Evolutionary conservation across 2,888 invertebrate genomes (phyloP), one percentile per base, ranked within the genome.

Genomic region (Entomobrya proxima): DNA sequence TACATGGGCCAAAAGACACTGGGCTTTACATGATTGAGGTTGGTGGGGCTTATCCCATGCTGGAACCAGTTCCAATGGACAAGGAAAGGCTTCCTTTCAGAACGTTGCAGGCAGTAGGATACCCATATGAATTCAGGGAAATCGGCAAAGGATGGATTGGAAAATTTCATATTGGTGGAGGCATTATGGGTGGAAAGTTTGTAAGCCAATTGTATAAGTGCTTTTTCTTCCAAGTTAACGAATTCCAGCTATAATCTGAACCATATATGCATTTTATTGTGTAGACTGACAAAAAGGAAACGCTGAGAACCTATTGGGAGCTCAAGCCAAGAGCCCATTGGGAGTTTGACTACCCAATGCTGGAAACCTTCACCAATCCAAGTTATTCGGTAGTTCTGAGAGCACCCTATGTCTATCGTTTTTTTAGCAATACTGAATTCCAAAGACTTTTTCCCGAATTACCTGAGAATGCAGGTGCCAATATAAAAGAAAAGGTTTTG

Each of bases 331-430:
- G 81, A 55, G 69, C 37, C 15, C 77, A 81, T 7, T 86, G 81
- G 64, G 86, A 86, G 21, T 86, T 81, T 58, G 86, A 86, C 37
- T 80, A 81, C 30, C 55, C 76, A 15, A 86, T 86, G 86, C 44
- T 75, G 30, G 81, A 76, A 69, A 77, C 72, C 3, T 86, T 86
- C 47, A 81, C 81, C 11, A 83, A 86, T 13, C 86, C 82, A n/a
- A 6, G 30, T 5, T 58, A 40, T 21, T 86, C 86, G 0, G 18
- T 61, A 6, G 74, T 86, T 13, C 37, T 86, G 7, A 50, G 67
- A 18, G 55, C 32, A 50, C 82, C 82, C 1, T 40, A 82, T 50
- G 74, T 86, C 82, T 78, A 47, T 35, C 67, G 86, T 24, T 78
- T 69, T 74, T 86, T 86, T 24, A 52, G 18, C 18, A 67, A 58